A percentile compares a stretch with the other conserved stretches of the same genome.
Evolutionary conservation across 1,140 invertebrate genomes (phyloP).

Genomic region (Augochlora pura): DNA sequence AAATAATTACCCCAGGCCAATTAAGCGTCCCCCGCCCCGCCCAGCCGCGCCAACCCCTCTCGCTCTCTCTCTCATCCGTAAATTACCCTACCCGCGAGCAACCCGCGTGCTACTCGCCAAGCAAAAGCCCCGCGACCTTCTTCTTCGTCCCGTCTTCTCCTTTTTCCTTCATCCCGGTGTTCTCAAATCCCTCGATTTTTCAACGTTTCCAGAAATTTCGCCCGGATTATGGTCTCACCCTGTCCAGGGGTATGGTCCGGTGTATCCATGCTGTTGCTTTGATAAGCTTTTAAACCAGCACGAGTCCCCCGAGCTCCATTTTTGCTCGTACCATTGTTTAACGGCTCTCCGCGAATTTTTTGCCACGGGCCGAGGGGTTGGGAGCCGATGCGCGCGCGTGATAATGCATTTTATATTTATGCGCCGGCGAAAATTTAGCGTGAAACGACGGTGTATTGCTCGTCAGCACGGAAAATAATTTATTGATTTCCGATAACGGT

Average conservation of each 20-base stretch:
- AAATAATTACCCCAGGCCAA: constrained; percentile 79
- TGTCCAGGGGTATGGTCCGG: too few species aligned
- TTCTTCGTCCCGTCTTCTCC: neutral
- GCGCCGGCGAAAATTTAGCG: constrained; percentile 38
- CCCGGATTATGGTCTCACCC: too few species aligned
- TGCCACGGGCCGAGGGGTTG: neutral
- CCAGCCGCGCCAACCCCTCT: neutral
- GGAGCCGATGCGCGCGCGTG: constrained; percentile 30
- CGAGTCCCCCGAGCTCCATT: too few species aligned
- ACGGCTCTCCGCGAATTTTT: constrained; percentile 24
- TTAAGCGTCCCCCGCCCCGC: constrained; percentile 69
- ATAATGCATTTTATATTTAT: constrained; percentile 49
- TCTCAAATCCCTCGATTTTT: neutral
- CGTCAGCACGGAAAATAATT: constrained; percentile 43
- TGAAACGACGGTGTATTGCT: constrained; percentile 35
- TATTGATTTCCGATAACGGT: constrained; percentile 46
- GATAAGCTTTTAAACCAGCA: too few species aligned
- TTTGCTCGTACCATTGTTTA: constrained; percentile 23
- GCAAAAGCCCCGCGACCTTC: neutral
- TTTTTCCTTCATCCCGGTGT: too few species aligned
- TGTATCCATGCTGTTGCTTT: too few species aligned
- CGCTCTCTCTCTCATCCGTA: neutral
- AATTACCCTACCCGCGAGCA: neutral
- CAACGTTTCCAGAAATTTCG: neutral
- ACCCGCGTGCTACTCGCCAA: neutral